These are phyloP conservation scores for Girardia tigrina DNA, from an alignment of 2,888 invertebrate genomes.

Conservation along the genomic window DNA sequence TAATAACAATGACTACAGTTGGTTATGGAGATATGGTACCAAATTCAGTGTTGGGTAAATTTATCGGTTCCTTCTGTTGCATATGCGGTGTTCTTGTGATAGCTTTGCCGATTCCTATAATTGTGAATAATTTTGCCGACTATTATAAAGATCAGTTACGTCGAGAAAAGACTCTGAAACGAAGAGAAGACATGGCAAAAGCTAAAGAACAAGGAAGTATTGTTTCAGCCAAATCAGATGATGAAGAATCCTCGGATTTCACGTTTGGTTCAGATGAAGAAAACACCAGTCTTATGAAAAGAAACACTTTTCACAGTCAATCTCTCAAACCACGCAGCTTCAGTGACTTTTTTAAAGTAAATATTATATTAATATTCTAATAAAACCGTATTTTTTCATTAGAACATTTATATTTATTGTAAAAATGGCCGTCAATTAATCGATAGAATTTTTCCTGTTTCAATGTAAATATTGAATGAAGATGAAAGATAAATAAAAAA, in stretches of 20 bases:
- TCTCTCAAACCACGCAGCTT: neutral
- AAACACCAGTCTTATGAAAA: neutral
- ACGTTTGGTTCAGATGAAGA: neutral
- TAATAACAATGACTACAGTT: conserved; percentile 66
- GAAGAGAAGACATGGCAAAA: conserved; percentile 85
- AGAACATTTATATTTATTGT: too few relatives aligned
- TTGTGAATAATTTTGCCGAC: conserved; percentile 99
- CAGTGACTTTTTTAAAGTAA: neutral
- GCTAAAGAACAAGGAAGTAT: conserved; percentile 94
- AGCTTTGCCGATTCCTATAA: conserved; percentile 99
- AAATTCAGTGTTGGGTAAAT: conserved; percentile 90
- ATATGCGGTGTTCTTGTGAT: conserved; percentile 99
- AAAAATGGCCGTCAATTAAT: too few relatives aligned
- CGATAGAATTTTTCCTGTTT: too few relatives aligned
- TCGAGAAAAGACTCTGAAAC: conserved; percentile 88
- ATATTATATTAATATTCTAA: too few relatives aligned
- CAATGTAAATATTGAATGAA: too few relatives aligned
- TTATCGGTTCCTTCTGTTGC: conserved; percentile 99
- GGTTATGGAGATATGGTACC: conserved; percentile 97
- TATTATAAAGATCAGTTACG: conserved; percentile 99
- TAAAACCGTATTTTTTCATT: too few relatives aligned
- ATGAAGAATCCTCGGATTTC: neutral
- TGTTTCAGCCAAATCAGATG: conserved; percentile 57
- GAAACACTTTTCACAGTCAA: conserved; percentile 14
- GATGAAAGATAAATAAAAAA: too few relatives aligned